Base-by-base conservation (phyloP, 2,113 vertebrate species). In the Oryzias javanicus region DNA sequence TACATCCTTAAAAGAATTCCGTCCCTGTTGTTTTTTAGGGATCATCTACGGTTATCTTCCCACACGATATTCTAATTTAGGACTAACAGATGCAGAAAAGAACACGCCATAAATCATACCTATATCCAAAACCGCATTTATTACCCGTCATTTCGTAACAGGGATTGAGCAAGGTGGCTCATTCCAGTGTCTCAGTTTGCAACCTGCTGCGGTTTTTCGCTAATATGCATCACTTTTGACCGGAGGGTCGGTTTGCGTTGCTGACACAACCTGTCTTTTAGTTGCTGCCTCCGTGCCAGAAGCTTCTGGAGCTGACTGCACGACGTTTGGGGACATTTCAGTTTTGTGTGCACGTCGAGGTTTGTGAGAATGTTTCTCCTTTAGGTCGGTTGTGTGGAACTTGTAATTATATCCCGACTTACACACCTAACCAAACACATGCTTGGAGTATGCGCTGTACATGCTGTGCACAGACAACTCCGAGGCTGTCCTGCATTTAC, bases 261-360 rank as follows among this genome's bases (percentile, higher is more conserved):
- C 91, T 92, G 93, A 94, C 92, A 89, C 88, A 92, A 94, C 92
- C 92, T 95, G 95, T 92, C 90, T 93, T 93, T 90, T 82, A 90
- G 91, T 94, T 94, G 92, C 35, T 82, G 45, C 25, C 22, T 57
- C 76, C 4, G 84, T 94, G 91, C 92, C 92, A 94, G 87, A 90
- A 87, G 82, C 56, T 84, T 90, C 91, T 66, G 61, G 66, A 89
- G 90, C 89, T 71, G 86, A 91, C 88, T 64, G 86, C 86, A 87
- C 79, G 88, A 91, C 91, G 91, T 76, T 89, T 85, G 63, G 80
- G 91, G 92, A 93, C 93, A 86, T 89, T 86, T 69, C 61, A 66
- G 47, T 42, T 20, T 64, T 68, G 27, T 27, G 60, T 58, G 58
- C 53, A 41, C 27, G 7, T 29, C 5, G 27, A 29, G 27, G 27